Evolutionary conservation across 2,888 invertebrate genomes (phyloP), one percentile per base, ranked within the genome.

Genomic region (Athripsodes cinereus): DNA sequence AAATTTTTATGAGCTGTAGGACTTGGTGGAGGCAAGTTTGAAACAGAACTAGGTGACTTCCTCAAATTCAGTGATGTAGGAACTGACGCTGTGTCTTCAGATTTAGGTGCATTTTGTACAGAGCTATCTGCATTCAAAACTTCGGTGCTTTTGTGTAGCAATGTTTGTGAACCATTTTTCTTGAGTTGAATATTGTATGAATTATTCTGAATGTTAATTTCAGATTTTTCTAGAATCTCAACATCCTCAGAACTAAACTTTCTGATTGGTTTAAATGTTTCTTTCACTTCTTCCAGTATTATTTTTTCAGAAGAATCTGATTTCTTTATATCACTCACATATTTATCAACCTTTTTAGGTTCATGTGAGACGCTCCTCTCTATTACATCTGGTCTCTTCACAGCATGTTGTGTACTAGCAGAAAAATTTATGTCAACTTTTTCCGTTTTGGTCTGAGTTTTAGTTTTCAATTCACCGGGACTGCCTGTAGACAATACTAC

Each of bases 401-500:
- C 50, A 40, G 3, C 13, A n/a, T 40, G 40, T n/a, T 44, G 48
- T 19, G 52, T 51, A 26, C n/a, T 21, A 1, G 44, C 16, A 21
- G 48, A 10, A 21, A 47, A 34, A 47, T 18, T 55, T 44, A 53
- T 63, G 16, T 57, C 62, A 22, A 48, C 11, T 49, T 61, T 63
- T 20, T 56, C 60, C 16, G 52, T n/a, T 49, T 61, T 60, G 2
- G 22, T 21, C 20, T 55, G 44, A 46, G 55, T 56, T 53, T 57
- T 57, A 16, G 48, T 35, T 44, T 60, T 61, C 40, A 75, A 78
- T 72, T 78, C 79, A 69, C 78, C 77, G 64, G 76, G 79, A 65
- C 78, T 70, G 65, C 81, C 83, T 60, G 84, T 85, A 21, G 86
- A 81, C 64, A 87, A 72, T 53, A 87, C 84, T 31, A 87, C 78